These are phyloP conservation scores for Pyrgilauda ruficollis DNA, from an alignment of 2,113 vertebrate species.

Conservation along the genomic window DNA sequence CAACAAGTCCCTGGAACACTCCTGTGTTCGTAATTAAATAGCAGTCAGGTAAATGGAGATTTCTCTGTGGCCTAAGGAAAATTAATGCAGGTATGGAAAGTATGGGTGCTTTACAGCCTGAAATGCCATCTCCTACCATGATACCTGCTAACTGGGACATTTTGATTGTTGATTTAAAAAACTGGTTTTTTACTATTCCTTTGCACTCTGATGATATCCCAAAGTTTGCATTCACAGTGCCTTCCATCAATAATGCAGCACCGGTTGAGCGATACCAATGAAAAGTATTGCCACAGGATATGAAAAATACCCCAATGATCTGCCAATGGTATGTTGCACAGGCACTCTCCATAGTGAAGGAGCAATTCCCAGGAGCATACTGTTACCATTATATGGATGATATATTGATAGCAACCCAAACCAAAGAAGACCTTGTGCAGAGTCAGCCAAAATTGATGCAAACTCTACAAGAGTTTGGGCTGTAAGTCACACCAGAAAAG, in stretches of 20 bases:
- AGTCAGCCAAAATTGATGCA: background rate
- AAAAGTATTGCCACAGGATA: background rate
- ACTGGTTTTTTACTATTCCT: background rate
- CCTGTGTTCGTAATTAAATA: background rate
- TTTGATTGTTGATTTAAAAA: background rate
- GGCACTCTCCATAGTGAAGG: background rate
- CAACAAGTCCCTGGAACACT: background rate
- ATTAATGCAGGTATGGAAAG: background rate
- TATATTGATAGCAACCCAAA: background rate
- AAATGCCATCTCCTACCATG: background rate
- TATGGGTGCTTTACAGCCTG: background rate
- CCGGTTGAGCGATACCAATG: background rate
- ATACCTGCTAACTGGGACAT: background rate
- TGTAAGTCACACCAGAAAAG: background rate
- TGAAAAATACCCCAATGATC: background rate
- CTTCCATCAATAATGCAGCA: background rate
- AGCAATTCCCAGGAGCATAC: background rate
- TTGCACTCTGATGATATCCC: background rate
- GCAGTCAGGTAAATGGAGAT: background rate
- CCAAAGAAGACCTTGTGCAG: background rate
- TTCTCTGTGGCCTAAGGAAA: background rate
- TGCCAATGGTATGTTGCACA: background rate
- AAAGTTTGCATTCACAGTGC: background rate
- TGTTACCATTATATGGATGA: background rate
- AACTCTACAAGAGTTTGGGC: background rate